A percentile compares a stretch with the other conserved stretches of the same genome.
phyloP scores from a whole-genome alignment of 2,113 vertebrate genomes.

The Nycticorax nycticorax region DNA sequence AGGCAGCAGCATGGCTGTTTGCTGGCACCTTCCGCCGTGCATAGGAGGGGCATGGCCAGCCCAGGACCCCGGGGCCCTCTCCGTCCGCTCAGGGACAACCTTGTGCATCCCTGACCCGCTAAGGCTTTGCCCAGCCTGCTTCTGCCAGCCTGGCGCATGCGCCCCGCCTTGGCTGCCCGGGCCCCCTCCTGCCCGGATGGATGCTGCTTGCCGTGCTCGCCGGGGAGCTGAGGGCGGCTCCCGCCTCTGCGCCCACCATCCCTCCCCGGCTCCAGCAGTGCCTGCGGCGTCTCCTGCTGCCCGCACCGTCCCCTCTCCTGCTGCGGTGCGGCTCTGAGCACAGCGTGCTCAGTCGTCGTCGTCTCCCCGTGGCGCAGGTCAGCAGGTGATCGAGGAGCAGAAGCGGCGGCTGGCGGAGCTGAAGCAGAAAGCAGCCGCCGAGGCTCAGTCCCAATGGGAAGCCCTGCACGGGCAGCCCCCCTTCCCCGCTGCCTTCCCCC shows the following conservation, averaged over 20 bases:
- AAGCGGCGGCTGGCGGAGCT: conserved; percentile 89
- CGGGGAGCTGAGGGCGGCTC: not conserved
- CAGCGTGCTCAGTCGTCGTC: fast-evolving
- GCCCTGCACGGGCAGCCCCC: conserved; percentile 74
- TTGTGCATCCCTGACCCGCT: not conserved
- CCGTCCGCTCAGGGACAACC: not conserved
- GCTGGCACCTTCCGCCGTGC: not conserved
- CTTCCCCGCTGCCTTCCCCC: conserved; percentile 59
- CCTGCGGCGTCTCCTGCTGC: not conserved
- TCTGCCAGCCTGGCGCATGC: not conserved
- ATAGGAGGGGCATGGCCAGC: not conserved
- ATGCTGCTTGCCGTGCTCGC: not conserved
- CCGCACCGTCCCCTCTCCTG: fast-evolving
- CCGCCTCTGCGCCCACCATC: not conserved
- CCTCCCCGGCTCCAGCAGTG: not conserved
- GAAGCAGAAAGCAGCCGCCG: conserved; percentile 89
- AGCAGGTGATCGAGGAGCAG: conserved; percentile 96
- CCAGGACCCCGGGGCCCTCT: not conserved
- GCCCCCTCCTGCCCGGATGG: not conserved
- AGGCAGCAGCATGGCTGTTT: conserved; percentile 46
- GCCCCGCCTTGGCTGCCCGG: not conserved
- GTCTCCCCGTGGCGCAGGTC: conserved; percentile 72
- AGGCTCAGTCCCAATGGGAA: conserved; percentile 94
- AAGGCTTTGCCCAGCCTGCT: not conserved
- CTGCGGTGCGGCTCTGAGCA: fast-evolving